Base-by-base conservation (phyloP, 2,888 invertebrate species). In the Sesia bembeciformis region DNA sequence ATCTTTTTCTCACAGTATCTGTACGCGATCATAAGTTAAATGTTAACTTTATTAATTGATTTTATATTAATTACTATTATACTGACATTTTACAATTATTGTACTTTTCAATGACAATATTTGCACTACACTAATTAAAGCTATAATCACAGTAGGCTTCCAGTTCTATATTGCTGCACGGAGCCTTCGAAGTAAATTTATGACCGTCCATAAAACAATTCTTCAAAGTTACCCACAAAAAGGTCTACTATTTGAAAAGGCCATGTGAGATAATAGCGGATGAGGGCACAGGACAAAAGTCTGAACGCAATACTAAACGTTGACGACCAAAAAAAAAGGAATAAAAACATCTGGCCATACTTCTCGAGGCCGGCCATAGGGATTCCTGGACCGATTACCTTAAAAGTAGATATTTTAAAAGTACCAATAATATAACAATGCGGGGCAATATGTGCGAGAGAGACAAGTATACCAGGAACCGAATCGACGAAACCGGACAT, bases 141-240 rank as follows among this genome's bases (percentile, higher is more conserved):
- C 62, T 62, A 75, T 78, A 72, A 80, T 74, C 67, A 73, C 69
- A 67, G 64, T 63, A 59, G 68, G 62, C 67, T 67, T 64, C 68
- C 66, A 65, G 63, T 65, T 72, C 68, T 64, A 65, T 66, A 67
- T 63, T 60, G 63, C 61, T 67, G 64, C 57, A 64, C 63, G 64
- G 68, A 75, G 58, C 62, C 67, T 68, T 72, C 63, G 58, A 64
- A 67, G 63, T 61, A 75, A 80, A 86, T 88, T 88, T 89, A 88
- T 85, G 68, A 76, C 69, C 70, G 62, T 61, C 74, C 80, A 84
- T 88, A 86, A 88, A 88, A 86, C 85, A 86, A 87, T 88, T 85
- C 85, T 84, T 78, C 76, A 78, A 85, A 83, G 68, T 77, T 72
- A 64, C 72, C 83, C 83, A 84, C 81, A 86, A 86, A 87, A 86